Base-by-base conservation (phyloP, 2,113 vertebrate genomes). In the Rhodinocichla rosea region DNA sequence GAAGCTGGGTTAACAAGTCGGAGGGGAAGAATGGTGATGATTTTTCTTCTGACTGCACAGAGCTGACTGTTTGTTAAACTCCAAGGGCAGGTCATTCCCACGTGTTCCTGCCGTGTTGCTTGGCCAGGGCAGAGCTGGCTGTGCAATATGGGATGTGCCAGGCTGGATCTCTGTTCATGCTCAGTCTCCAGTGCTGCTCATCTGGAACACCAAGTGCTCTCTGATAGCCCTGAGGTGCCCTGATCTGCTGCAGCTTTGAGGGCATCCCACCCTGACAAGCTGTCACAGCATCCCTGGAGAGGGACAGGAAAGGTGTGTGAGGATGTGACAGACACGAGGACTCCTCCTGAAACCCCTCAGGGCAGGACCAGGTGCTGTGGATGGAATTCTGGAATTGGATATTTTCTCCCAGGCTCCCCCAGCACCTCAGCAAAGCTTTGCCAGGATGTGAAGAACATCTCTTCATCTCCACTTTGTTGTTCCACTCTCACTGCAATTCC, bases 391-490 rank as follows among this genome's bases (percentile, higher is more conserved):
- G 23, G 60, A 45, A 21, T 12, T 28, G 62, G 21, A 0, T 20
- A 3, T 82, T 77, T 79, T 45, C 39, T 83, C 37, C 40, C 37
- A 19, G 39, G 24, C 15, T 74, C 23, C 73, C 74, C 65, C 44
- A 62, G 9, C 6, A 2, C 11, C 26, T 42, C 32, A 18, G 39
- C 44, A 67, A 44, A 86, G 13, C 14, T 18, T 30, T 9, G 24
- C 11, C 32, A 49, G n/a, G 12, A 44, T 4, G 22, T 5, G 73
- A 9, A 44, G 55, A 16, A 12, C 0, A 0, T 42, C 39, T 59
- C 13, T 11, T 62, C 18, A 4, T 28, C 21, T 67, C 44, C n/a
- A 4, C 28, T 87, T 67, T 2, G 35, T 55, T 47, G 30, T 63
- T 71, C 32, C 44, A 1, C 30, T 33, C 85, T 68, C 68, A 32